Conservation (phyloP, 2,888 invertebrate genomes). For the Hololepta plana region DNA sequence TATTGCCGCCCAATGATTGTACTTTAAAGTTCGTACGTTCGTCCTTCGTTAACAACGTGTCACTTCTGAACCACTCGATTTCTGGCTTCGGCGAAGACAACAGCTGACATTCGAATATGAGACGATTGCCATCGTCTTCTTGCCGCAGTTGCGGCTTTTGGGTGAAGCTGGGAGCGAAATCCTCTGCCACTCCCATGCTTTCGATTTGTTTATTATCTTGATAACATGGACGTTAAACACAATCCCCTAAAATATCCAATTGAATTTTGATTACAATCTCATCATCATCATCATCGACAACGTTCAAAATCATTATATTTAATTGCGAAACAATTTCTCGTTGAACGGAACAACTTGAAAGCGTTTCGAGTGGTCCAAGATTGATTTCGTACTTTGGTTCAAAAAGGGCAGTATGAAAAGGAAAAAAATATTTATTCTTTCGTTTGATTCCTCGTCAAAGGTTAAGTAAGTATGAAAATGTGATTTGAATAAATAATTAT, state of each 20-base stretch:
- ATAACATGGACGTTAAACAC: slow-evolving; percentile 25
- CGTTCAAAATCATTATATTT: slow-evolving; percentile 1
- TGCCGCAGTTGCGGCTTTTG: slow-evolving; percentile 94
- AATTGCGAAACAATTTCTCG: too few relatives aligned
- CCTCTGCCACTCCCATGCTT: slow-evolving; percentile 73
- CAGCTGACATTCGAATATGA: slow-evolving; percentile 87
- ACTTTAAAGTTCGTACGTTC: slow-evolving; percentile 74
- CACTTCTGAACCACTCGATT: slow-evolving; percentile 82
- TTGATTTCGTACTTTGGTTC: too few relatives aligned
- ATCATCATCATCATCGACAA: neutral
- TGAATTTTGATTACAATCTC: neutral
- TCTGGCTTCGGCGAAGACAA: slow-evolving; percentile 76
- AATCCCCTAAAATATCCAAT: slow-evolving; percentile 17
- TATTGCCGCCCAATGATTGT: slow-evolving; percentile 69
- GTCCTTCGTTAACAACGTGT: slow-evolving; percentile 68
- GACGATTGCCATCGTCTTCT: slow-evolving; percentile 89
- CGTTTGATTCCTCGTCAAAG: too few relatives aligned
- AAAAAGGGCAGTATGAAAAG: too few relatives aligned
- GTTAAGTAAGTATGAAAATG: too few relatives aligned
- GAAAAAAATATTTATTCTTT: too few relatives aligned
- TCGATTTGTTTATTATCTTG: slow-evolving; percentile 16
- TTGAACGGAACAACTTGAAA: too few relatives aligned
- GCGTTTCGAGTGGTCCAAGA: too few relatives aligned
- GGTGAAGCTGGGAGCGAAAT: slow-evolving; percentile 95
- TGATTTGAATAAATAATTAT: too few relatives aligned